Percentiles rank a stretch among this genome's conserved stretches.
These are phyloP conservation scores for Eutolmus rufibarbis DNA, from an alignment of 2,888 invertebrate genomes.

Conservation along the genomic window DNA sequence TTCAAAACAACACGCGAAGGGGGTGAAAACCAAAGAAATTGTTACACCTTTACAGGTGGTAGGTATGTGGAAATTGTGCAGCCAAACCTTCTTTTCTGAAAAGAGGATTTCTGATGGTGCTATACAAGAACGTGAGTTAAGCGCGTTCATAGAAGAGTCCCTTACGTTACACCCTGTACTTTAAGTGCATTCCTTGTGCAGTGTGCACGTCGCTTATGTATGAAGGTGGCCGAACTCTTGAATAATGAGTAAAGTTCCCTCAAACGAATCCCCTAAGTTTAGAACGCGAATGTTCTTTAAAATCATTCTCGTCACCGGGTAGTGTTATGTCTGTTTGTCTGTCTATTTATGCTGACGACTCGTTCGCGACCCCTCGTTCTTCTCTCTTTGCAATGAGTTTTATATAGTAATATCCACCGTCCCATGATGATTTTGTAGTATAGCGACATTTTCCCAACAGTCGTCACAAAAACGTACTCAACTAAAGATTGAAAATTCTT, in stretches of 20 bases:
- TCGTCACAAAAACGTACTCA: neutral
- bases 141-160: neutral
- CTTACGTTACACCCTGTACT: neutral
- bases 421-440: neutral
- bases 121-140: neutral
- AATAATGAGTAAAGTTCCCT: neutral
- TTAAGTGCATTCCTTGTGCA: neutral
- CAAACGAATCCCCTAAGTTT: neutral
- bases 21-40: neutral
- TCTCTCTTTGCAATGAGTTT: neutral
- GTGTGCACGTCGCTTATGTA: neutral
- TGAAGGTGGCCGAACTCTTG: neutral
- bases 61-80: neutral
- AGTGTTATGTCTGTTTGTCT: neutral
- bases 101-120: neutral
- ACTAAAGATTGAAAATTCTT: slow-evolving; percentile 8
- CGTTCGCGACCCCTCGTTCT: neutral
- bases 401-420: neutral
- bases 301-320: neutral
- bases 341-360: neutral
- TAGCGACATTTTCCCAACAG: neutral
- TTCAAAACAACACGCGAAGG: neutral
- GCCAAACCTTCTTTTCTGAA: neutral
- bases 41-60: neutral
- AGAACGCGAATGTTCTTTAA: neutral